Conservation (phyloP, 2,797 vertebrate genomes). For the Bryconaethiops microstoma region DNA sequence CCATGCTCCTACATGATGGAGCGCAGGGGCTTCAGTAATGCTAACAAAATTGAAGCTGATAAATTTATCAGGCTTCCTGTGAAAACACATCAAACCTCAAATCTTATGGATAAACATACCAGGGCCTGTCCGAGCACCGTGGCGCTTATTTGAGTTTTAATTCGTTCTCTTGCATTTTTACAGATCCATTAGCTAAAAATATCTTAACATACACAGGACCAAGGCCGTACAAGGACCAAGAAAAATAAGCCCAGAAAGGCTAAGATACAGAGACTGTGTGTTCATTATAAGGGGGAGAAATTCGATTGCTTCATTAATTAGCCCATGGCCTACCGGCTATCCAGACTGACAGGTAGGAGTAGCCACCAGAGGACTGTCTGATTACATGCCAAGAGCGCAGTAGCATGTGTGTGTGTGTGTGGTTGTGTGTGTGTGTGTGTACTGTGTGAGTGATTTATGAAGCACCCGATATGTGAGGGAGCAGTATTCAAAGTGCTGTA, state of each 20-base stretch:
- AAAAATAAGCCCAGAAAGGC: slow-evolving; percentile 76
- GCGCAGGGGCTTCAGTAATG: slow-evolving; percentile 60
- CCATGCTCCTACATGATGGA: slow-evolving; percentile 69
- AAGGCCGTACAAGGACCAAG: slow-evolving; percentile 73
- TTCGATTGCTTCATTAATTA: slow-evolving; percentile 83
- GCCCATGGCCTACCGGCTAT: slow-evolving; percentile 67
- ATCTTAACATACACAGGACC: slow-evolving; percentile 67
- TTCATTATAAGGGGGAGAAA: slow-evolving; percentile 75
- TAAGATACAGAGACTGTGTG: slow-evolving; percentile 76
- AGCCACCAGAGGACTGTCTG: slow-evolving; percentile 72
- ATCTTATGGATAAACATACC: slow-evolving; percentile 72
- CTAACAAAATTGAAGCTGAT: slow-evolving; percentile 76
- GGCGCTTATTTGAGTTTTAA: slow-evolving; percentile 76
- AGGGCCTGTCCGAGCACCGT: slow-evolving; percentile 65
- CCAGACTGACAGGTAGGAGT: slow-evolving; percentile 76
- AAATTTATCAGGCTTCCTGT: slow-evolving; percentile 68
- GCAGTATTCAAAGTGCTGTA: slow-evolving; percentile 74
- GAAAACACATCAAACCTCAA: slow-evolving; percentile 75
- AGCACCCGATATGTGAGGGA: slow-evolving; percentile 66
- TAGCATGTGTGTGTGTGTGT: slow-evolving; percentile 47
- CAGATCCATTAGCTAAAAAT: slow-evolving; percentile 80
- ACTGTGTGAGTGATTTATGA: slow-evolving; percentile 73
- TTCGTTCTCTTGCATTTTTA: slow-evolving; percentile 79
- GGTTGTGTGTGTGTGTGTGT: background rate
- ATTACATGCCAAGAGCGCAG: slow-evolving; percentile 73